Conservation (phyloP, 2,113 vertebrate genomes). For the Otocyon megalotis region DNA sequence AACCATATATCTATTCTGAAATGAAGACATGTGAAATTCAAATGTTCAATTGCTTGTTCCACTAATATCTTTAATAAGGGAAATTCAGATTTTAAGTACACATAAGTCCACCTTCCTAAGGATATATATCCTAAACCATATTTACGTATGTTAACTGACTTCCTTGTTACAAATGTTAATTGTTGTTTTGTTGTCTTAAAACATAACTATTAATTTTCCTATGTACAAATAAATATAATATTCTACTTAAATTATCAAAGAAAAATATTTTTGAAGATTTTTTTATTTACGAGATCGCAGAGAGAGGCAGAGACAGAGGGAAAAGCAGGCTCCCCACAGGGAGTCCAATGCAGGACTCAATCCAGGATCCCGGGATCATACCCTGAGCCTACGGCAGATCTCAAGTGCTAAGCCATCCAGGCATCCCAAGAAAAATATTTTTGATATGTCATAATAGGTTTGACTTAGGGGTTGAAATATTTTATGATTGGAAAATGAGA, state of each 20-base stretch:
- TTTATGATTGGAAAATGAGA: neutral
- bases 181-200: neutral
- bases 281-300: no score
- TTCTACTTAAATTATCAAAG: neutral
- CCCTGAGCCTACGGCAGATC: no score
- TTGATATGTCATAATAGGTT: neutral
- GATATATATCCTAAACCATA: neutral
- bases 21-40: neutral
- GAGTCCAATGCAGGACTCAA: no score
- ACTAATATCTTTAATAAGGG: neutral
- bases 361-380: no score
- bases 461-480: neutral
- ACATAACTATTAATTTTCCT: neutral
- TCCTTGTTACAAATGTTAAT: neutral
- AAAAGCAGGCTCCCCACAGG: no score
- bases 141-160: neutral
- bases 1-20: neutral
- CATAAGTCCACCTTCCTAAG: neutral
- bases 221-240: neutral
- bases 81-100: constrained; percentile 12
- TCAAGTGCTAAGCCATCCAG: no score
- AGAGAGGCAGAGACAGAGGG: no score
- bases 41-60: neutral
- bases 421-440: neutral
- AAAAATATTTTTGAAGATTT: neutral